Conservation (phyloP, 2,888 invertebrate species). For the Ellobium chinense region DNA sequence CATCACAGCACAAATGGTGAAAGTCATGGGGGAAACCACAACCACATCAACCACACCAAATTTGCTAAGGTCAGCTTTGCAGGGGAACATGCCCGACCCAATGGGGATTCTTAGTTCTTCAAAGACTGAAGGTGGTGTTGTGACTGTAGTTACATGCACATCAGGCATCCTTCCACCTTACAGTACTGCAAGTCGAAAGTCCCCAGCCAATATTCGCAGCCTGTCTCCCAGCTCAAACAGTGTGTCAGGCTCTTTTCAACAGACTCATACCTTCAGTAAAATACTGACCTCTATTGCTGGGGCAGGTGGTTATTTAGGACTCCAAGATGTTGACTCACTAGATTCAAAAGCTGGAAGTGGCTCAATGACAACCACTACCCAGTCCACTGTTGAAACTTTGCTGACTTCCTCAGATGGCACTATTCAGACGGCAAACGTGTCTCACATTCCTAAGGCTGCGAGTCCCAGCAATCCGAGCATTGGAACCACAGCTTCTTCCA, state of each 20-base stretch:
- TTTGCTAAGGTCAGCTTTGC: constrained; percentile 47
- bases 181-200: background rate
- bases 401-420: constrained; percentile 30
- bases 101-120: constrained; percentile 41
- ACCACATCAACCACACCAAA: constrained; percentile 22
- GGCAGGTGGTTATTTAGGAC: constrained; percentile 18
- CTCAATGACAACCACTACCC: background rate
- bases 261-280: constrained; percentile 33
- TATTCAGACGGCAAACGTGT: constrained; percentile 44
- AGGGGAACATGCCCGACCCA: constrained; percentile 47
- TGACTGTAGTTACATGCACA: constrained; percentile 11
- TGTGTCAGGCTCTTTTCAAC: constrained; percentile 11
- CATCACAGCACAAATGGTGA: constrained; percentile 53
- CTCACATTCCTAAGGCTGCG: constrained; percentile 41
- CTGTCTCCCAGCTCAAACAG: constrained; percentile 7
- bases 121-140: constrained; percentile 40
- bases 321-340: constrained; percentile 4
- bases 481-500: background rate
- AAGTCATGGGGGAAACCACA: constrained; percentile 50
- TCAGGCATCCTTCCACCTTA: background rate
- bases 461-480: constrained; percentile 13
- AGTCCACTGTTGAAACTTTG: constrained; percentile 33
- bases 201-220: constrained; percentile 6
- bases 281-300: constrained; percentile 23
- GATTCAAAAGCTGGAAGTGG: background rate